A percentile compares a stretch with the other conserved stretches of the same genome.
phyloP scores from a whole-genome alignment of 2,888 invertebrate species.

The Dendrolimus pini region DNA sequence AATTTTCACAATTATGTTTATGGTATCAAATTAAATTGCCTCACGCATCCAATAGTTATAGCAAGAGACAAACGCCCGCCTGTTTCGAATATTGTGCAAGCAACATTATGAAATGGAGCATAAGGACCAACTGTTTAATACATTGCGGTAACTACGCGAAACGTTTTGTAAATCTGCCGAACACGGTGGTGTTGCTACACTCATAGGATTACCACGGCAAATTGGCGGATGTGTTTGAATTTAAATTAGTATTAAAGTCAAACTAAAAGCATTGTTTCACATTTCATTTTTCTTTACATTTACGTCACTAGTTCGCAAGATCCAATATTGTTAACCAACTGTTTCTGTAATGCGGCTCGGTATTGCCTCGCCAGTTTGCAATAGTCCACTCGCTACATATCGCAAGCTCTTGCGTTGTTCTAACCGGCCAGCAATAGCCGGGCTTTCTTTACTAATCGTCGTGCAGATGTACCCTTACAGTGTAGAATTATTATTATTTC shows the following conservation, averaged over 20 bases:
- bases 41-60: slow-evolving; percentile 23
- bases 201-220: slow-evolving; percentile 33
- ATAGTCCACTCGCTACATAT: slow-evolving; percentile 59
- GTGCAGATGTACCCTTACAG: slow-evolving; percentile 26
- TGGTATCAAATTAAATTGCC: slow-evolving; percentile 6
- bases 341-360: slow-evolving; percentile 51
- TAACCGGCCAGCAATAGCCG: slow-evolving; percentile 30
- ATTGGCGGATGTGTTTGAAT: slow-evolving; percentile 27
- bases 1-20: not conserved
- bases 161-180: slow-evolving; percentile 48
- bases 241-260: slow-evolving; percentile 37
- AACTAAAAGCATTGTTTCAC: slow-evolving; percentile 28
- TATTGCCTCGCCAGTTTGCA: slow-evolving; percentile 51
- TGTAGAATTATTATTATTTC: no score
- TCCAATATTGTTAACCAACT: slow-evolving; percentile 59
- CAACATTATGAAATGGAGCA: slow-evolving; percentile 61
- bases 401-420: slow-evolving; percentile 67
- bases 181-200: slow-evolving; percentile 45
- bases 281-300: slow-evolving; percentile 51
- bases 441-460: slow-evolving; percentile 58
- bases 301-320: slow-evolving; percentile 45
- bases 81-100: slow-evolving; percentile 55
- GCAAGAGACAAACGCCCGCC: slow-evolving; percentile 42
- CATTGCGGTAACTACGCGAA: slow-evolving; percentile 42
- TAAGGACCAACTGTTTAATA: slow-evolving; percentile 50